Evolutionary conservation across 1,140 invertebrate genomes (phyloP).

Genomic region (Watersipora subatra): DNA sequence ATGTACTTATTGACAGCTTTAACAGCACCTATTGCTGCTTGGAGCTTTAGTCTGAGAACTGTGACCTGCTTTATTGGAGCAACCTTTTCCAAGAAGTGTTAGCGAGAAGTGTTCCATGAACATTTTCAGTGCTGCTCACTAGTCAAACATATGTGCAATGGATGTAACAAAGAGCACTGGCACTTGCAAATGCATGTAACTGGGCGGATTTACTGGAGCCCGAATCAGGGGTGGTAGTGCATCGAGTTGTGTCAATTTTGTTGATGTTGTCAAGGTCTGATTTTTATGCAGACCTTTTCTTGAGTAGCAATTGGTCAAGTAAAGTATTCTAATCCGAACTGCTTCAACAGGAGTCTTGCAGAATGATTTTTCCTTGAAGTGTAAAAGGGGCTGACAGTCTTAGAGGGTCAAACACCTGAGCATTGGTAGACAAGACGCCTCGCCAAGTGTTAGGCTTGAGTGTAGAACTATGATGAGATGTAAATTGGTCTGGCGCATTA

Average conservation of each 20-base stretch:
- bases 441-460: neutral
- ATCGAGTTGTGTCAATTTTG: neutral
- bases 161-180: constrained; percentile 15
- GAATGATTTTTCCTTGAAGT: neutral
- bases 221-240: constrained; percentile 13
- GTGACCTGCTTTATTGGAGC: constrained; percentile 13
- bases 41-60: constrained; percentile 14
- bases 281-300: neutral
- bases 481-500: neutral
- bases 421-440: too few relatives aligned
- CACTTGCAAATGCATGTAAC: constrained; percentile 19
- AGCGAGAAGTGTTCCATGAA: constrained; percentile 13
- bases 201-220: constrained; percentile 2
- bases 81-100: constrained; percentile 14
- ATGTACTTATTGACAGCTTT: constrained; percentile 8
- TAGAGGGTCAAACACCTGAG: neutral
- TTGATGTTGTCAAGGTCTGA: neutral
- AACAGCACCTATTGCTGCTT: constrained; percentile 15
- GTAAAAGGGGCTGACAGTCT: neutral
- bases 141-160: constrained; percentile 16
- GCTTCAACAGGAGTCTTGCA: constrained; percentile 13
- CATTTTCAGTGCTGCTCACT: constrained; percentile 1
- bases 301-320: too few relatives aligned
- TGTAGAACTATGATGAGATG: neutral
- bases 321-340: constrained; percentile 12